Conservation (phyloP, 2,888 invertebrate species). For the Scaptomyza flava region DNA sequence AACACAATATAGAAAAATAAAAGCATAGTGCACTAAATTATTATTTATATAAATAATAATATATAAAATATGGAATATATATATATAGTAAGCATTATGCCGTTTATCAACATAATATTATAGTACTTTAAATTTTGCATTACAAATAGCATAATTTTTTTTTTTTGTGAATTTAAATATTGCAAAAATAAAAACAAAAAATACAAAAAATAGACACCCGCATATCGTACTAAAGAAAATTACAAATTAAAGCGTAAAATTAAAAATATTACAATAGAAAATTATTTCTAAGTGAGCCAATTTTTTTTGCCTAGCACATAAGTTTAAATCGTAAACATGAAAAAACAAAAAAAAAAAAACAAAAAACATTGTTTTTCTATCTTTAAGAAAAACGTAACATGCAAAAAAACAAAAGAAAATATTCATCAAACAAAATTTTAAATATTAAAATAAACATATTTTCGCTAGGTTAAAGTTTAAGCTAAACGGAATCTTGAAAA, state of each 20-base stretch:
- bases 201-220: constrained; percentile 54
- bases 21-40: constrained; percentile 76
- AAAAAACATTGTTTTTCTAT: constrained; percentile 70
- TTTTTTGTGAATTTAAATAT: constrained; percentile 67
- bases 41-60: constrained; percentile 64
- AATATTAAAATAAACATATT: constrained; percentile 52
- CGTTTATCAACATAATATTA: constrained; percentile 62
- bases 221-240: constrained; percentile 73
- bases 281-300: constrained; percentile 64
- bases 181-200: constrained; percentile 33
- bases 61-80: constrained; percentile 16
- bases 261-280: constrained; percentile 36
- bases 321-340: constrained; percentile 61
- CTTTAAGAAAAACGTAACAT: constrained; percentile 37
- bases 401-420: constrained; percentile 16
- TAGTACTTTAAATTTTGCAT: constrained; percentile 67
- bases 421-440: constrained; percentile 42
- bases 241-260: constrained; percentile 44
- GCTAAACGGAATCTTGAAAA: constrained; percentile 42
- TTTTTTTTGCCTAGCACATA: constrained; percentile 71
- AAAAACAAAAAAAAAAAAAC: constrained; percentile 28
- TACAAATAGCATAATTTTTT: constrained; percentile 76
- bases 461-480: constrained; percentile 68
- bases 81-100: constrained; percentile 49
- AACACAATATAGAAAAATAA: constrained; percentile 70